Conservation (phyloP, 92 coral and sea anemone species). For the Parazoanthus darwini region DNA sequence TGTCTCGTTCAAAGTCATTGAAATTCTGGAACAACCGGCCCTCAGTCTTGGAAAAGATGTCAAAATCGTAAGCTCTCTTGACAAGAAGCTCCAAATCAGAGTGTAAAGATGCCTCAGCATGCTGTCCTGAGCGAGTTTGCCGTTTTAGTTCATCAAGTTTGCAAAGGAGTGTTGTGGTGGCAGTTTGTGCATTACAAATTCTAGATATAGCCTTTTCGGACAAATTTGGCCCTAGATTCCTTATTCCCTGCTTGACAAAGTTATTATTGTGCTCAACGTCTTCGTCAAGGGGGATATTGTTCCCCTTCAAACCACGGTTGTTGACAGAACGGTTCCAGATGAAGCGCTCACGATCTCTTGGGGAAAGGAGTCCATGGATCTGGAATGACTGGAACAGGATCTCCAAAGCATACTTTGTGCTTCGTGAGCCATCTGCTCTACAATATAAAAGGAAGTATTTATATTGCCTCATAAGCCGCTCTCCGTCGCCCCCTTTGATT, state of each 20-base stretch:
- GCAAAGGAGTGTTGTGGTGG: slow-evolving; percentile 42
- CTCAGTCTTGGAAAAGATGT: background rate
- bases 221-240: slow-evolving; percentile 67
- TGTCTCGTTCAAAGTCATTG: slow-evolving; percentile 27
- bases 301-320: slow-evolving; percentile 51
- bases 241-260: slow-evolving; percentile 59
- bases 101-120: slow-evolving; percentile 35
- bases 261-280: slow-evolving; percentile 70
- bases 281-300: slow-evolving; percentile 61
- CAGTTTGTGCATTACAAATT: slow-evolving; percentile 47
- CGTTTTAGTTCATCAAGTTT: slow-evolving; percentile 49
- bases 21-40: slow-evolving; percentile 11
- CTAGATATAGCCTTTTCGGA: slow-evolving; percentile 54
- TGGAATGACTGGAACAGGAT: slow-evolving; percentile 56
- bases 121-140: slow-evolving; percentile 49
- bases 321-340: slow-evolving; percentile 66
- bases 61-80: slow-evolving; percentile 41
- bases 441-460: slow-evolving; percentile 58
- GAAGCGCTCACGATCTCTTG: slow-evolving; percentile 60
- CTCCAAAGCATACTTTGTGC: slow-evolving; percentile 43
- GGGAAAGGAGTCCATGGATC: slow-evolving; percentile 48
- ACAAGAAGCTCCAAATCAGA: slow-evolving; percentile 58
- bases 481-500: slow-evolving; percentile 61
- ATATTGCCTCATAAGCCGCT: slow-evolving; percentile 48
- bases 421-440: slow-evolving; percentile 56